Base-by-base conservation (phyloP, 2,888 invertebrate species). In the Tenthredo livida region DNA sequence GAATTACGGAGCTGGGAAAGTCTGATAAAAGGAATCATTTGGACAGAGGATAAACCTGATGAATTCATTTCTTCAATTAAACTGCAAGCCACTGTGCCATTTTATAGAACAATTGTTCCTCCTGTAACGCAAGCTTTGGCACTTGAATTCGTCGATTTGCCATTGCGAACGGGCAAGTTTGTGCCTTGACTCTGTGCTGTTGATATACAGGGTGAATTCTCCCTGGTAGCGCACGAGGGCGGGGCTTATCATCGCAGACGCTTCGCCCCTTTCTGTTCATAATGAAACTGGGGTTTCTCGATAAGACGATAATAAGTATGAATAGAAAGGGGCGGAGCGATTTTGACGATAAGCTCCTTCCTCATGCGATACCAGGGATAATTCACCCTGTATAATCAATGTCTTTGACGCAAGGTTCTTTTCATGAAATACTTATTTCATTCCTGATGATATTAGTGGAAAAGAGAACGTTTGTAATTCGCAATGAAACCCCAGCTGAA, bases 401-500 rank as follows among this genome's bases (percentile, higher is more conserved):
- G 37, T 70, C 15, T 40, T 17, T 3, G n/a, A 70, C 25, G 25
- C 12, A 12, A 61, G 25, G 12, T 61, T 29, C 25, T 25, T 25
- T 12, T 21, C 2, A 12, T 25, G 25, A 61, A 61, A 25, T 25
- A 61, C 21, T 61, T 12, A 25, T 61, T 91, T 92, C 25, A 25
- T 47, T 47, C 54, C 50, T 61, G n/a, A 21, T 40, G n/a, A 37
- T 25, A 40, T n/a, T 78, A 93, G 93, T 90, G 29, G 85, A 86
- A 15, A 92, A 89, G 85, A 88, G 92, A 73, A 92, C 91, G 0
- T 90, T 94, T 67, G 90, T 90, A 84, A 89, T 94, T 33, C 91
- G 92, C 87, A 94, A 94, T 87, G 86, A 93, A 25, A 93, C 93
- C 0, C 92, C 93, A 2, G 89, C 93, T 47, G 37, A 85, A 25